Evolutionary conservation across 1,140 invertebrate species (phyloP).

Genomic region (Zaprionus africanus): DNA sequence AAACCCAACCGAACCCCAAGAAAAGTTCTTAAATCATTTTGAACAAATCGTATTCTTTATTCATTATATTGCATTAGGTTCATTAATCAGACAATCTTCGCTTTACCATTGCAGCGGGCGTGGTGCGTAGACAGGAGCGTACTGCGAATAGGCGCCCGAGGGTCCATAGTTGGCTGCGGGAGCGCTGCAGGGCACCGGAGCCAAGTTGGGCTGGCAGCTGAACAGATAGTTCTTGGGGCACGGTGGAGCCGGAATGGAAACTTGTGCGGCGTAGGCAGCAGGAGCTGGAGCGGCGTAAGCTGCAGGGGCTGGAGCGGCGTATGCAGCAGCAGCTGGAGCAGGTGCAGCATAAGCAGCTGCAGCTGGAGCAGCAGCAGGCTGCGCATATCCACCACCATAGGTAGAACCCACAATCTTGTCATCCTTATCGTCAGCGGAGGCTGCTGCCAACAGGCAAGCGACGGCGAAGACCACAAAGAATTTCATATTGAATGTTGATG

Average conservation of each 20-base stretch:
- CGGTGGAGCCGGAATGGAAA: slow-evolving; percentile 65
- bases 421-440: slow-evolving; percentile 47
- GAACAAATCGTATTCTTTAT: slow-evolving; percentile 27
- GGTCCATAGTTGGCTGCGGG: slow-evolving; percentile 68
- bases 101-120: slow-evolving; percentile 56
- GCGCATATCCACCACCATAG: slow-evolving; percentile 65
- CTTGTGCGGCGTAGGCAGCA: slow-evolving; percentile 36
- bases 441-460: slow-evolving; percentile 59
- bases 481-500: slow-evolving; percentile 58
- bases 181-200: slow-evolving; percentile 73
- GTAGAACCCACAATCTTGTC: slow-evolving; percentile 64
- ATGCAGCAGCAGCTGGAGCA: slow-evolving; percentile 47
- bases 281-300: slow-evolving; percentile 40
- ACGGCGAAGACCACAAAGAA: slow-evolving; percentile 59
- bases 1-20: not conserved
- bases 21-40: not conserved
- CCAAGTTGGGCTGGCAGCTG: slow-evolving; percentile 75
- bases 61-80: slow-evolving; percentile 10
- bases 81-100: not conserved
- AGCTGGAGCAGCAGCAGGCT: slow-evolving; percentile 44
- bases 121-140: slow-evolving; percentile 68
- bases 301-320: slow-evolving; percentile 52
- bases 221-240: slow-evolving; percentile 77
- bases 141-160: slow-evolving; percentile 71
- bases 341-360: slow-evolving; percentile 52